These are phyloP conservation scores for Corapipo altera DNA, from an alignment of 2,113 vertebrate genomes.

Conservation along the genomic window DNA sequence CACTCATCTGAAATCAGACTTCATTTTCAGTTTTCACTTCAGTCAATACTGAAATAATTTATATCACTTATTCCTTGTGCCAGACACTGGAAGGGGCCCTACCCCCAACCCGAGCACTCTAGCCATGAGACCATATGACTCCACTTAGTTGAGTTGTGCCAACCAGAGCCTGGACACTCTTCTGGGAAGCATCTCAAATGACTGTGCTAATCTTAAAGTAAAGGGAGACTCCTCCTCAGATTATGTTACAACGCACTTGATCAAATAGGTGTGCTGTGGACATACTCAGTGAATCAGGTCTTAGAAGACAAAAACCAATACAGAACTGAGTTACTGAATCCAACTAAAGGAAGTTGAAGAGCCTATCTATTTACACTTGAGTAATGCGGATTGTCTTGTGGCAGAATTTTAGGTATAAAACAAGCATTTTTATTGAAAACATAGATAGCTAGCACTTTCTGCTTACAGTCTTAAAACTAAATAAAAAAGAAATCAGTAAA, in stretches of 20 bases:
- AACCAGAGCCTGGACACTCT: neutral
- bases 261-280: rapidly evolving
- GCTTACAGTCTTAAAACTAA: neutral
- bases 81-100: neutral
- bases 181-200: neutral
- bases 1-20: neutral
- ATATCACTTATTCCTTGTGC: neutral
- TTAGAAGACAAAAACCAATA: neutral
- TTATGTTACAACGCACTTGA: too few relatives aligned
- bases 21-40: neutral
- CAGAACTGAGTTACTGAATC: neutral
- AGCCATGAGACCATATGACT: rapidly evolving
- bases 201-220: neutral
- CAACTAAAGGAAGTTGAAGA: neutral
- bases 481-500: neutral
- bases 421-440: neutral
- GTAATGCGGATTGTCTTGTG: neutral
- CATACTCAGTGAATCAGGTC: neutral
- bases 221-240: neutral
- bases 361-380: neutral
- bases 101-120: rapidly evolving
- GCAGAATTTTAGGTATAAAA: neutral
- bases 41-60: neutral
- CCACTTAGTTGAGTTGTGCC: neutral
- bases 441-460: neutral